Evolutionary conservation across 2,888 invertebrate species (phyloP), one percentile per base, ranked within the genome.

Genomic region (Uropetala carovei): DNA sequence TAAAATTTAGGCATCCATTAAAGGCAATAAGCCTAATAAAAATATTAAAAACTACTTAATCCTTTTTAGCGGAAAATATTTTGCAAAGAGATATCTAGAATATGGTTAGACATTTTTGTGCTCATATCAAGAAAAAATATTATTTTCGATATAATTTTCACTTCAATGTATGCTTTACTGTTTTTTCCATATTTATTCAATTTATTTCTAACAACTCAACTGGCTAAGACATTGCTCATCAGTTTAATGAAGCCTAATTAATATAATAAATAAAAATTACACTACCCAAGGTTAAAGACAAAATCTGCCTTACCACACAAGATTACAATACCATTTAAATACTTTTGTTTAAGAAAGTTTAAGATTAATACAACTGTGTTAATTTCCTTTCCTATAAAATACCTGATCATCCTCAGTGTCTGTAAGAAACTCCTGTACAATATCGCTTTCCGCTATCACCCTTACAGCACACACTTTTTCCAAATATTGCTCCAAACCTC

Each of bases 401-500:
- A 94, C 94, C 94, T 94, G 95, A 93, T 98, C 98, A 94, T 98
- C 98, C 93, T 99, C 98, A 1, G 97, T 97, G 94, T 99, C 98
- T 9, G 99, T 99, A 22, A 99, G 96, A 95, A 99, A 99, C 95
- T 99, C 99, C 95, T 99, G 99, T 95, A 99, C 98, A 3, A 98
- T 97, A 94, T 99, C 99, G 94, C 98, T 98, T 95, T 99, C 99
- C 0, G 99, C 99, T 94, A 99, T 99, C 59, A 99, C 99, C 75
- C 99, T 96, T 22, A 99, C 98, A 11, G 99, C 99, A 95, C 99
- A 99, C 0, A 99, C 98, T 96, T 99, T 98, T 95, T 99, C 99
- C 94, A 99, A 96, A 96, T 99, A 99, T 95, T 98, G 98, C 95
- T 99, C 99, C 85, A 99, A 96, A 1, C 99, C 99, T 93, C 99